Evolutionary conservation across 1,140 invertebrate species (phyloP).

Genomic region (Drosophila ambigua): DNA sequence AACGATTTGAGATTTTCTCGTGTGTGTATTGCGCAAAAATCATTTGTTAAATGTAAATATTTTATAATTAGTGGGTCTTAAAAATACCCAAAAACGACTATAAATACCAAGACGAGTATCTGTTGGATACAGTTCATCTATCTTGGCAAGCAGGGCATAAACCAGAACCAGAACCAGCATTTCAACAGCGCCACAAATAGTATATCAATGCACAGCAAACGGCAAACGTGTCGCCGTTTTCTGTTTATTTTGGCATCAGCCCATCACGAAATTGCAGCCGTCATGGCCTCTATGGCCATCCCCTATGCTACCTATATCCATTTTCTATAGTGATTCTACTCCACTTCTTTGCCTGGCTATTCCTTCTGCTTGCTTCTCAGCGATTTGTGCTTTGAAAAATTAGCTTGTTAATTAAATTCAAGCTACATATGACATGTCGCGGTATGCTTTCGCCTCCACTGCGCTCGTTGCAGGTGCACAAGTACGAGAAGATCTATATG

Average conservation of each 20-base stretch:
- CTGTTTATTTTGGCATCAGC: conserved; percentile 56
- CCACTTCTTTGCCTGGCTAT: background rate
- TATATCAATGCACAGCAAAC: conserved; percentile 10
- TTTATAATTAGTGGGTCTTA: conserved; percentile 24
- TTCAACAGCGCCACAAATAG: conserved; percentile 43
- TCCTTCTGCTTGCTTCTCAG: conserved; percentile 12
- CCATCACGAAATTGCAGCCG: conserved; percentile 30
- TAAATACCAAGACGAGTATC: conserved; percentile 33
- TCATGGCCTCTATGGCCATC: background rate
- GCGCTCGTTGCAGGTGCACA: conserved; percentile 21
- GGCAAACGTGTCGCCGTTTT: background rate
- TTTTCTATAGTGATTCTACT: background rate
- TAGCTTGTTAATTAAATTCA: conserved; percentile 81
- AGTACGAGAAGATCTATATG: conserved; percentile 1
- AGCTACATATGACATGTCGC: conserved; percentile 71
- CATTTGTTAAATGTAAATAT: too few relatives aligned
- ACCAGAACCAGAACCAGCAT: conserved; percentile 14
- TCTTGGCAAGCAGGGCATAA: conserved; percentile 39
- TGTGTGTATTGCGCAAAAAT: too few relatives aligned
- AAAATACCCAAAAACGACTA: conserved; percentile 25
- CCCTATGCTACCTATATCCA: background rate
- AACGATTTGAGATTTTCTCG: too few relatives aligned
- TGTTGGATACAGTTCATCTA: conserved; percentile 45
- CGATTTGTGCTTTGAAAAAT: conserved; percentile 79
- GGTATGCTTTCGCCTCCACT: conserved; percentile 11